A percentile compares a stretch with the other conserved stretches of the same genome.
These are phyloP conservation scores for Poecilia gillii DNA, from an alignment of 2,797 vertebrate species.

Conservation along the genomic window DNA sequence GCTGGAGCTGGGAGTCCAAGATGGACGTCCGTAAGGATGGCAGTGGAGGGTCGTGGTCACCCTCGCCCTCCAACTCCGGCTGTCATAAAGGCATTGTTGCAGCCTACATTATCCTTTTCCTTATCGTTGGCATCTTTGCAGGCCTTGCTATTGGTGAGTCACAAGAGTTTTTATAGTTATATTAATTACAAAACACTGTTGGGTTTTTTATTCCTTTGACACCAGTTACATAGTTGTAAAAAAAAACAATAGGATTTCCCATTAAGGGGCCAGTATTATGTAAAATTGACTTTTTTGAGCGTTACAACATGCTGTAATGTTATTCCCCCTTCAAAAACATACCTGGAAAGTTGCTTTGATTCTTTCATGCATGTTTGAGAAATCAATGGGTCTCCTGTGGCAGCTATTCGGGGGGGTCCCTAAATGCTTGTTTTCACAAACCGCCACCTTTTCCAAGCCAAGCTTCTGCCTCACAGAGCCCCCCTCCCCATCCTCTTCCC, in stretches of 20 bases:
- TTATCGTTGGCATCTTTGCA: slow-evolving; percentile 70
- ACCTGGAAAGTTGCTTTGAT: too few species aligned
- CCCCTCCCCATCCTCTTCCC: too few species aligned
- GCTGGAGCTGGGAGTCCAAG: slow-evolving; percentile 57
- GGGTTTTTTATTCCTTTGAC: not conserved
- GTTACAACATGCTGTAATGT: not conserved
- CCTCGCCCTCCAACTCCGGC: slow-evolving; percentile 40
- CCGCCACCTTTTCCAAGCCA: too few species aligned
- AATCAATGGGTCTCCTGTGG: too few species aligned
- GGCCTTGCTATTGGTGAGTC: slow-evolving; percentile 79
- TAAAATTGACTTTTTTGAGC: too few species aligned
- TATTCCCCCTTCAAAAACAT: not conserved
- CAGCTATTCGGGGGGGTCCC: too few species aligned
- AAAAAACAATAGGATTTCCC: not conserved
- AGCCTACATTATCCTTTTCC: slow-evolving; percentile 70
- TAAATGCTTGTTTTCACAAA: too few species aligned
- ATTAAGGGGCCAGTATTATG: not conserved
- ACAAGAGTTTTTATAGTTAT: not conserved
- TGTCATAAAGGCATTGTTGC: slow-evolving; percentile 59
- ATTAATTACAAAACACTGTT: not conserved
- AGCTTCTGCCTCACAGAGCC: too few species aligned
- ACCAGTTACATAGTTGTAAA: not conserved
- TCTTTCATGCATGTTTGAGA: too few species aligned
- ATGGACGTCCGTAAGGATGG: slow-evolving; percentile 80
- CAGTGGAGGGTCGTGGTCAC: slow-evolving; percentile 58